Percentiles rank a stretch among this genome's conserved stretches.
These are phyloP conservation scores for Linnaemya tessellans DNA, from an alignment of 2,888 invertebrate genomes.

Conservation along the genomic window DNA sequence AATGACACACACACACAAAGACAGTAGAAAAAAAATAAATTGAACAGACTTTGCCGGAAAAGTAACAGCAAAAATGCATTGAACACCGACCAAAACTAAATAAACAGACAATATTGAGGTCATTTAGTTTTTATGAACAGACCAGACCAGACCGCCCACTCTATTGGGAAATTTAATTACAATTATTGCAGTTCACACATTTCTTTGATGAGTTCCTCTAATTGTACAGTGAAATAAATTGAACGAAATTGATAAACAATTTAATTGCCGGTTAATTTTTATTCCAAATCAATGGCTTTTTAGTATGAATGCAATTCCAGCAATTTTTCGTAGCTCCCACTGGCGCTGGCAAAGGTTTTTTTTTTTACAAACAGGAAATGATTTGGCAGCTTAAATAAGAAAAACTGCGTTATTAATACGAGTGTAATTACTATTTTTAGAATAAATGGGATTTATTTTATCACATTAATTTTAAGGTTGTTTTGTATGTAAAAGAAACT, in stretches of 20 bases:
- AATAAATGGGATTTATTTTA: neutral
- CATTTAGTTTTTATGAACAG: slow-evolving; percentile 33
- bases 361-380: neutral
- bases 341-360: neutral
- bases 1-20: neutral
- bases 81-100: slow-evolving; percentile 4
- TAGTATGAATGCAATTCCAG: neutral
- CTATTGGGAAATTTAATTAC: slow-evolving; percentile 13
- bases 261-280: neutral
- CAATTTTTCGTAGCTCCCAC: neutral
- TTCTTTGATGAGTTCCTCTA: neutral
- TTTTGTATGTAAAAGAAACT: neutral
- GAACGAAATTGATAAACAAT: slow-evolving; percentile 17
- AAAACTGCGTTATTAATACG: neutral
- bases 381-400: neutral
- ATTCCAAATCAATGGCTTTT: neutral
- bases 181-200: neutral
- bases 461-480: slow-evolving; percentile 24
- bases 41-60: neutral
- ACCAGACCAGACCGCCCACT: slow-evolving; percentile 16
- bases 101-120: slow-evolving; percentile 35
- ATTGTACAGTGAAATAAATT: slow-evolving; percentile 13
- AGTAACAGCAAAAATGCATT: slow-evolving; percentile 1
- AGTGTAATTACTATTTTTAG: neutral
- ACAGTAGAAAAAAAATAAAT: slow-evolving; percentile 9